A percentile compares a stretch with the other conserved stretches of the same genome.
Evolutionary conservation across 2,113 vertebrate species (phyloP).

Genomic region (Pseudopipra pipra): DNA sequence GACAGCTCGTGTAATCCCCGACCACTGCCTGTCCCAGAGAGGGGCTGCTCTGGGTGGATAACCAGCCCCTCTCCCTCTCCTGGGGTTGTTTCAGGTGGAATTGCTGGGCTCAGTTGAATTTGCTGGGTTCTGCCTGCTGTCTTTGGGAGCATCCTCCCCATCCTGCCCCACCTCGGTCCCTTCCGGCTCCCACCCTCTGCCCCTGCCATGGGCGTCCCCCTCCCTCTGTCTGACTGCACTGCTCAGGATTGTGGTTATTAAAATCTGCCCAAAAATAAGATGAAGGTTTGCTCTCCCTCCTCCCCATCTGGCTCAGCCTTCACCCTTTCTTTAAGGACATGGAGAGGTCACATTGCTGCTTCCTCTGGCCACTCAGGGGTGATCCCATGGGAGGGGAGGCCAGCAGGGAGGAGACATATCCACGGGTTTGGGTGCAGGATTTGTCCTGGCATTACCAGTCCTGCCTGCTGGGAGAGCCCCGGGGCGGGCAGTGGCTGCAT

Average conservation of each 20-base stretch:
- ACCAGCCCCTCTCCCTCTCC: accelerated
- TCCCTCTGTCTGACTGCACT: neutral
- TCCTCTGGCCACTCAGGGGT: neutral
- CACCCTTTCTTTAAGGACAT: neutral
- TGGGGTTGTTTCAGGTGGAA: neutral
- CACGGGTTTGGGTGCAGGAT: neutral
- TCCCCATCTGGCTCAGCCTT: neutral
- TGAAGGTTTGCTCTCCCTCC: neutral
- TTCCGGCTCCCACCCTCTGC: neutral
- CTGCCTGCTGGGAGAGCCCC: neutral
- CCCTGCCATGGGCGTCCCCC: neutral
- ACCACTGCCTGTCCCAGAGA: neutral
- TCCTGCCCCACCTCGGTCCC: neutral
- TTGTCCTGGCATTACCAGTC: neutral
- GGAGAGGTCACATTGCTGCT: too few relatives aligned
- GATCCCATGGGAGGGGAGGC: neutral
- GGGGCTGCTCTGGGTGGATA: accelerated
- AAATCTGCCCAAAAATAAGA: neutral
- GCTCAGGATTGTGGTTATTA: neutral
- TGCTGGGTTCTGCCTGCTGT: neutral
- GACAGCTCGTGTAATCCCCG: accelerated
- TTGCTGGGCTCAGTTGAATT: neutral
- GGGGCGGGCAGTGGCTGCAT: accelerated
- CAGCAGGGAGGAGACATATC: neutral
- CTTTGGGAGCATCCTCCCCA: neutral